These are phyloP conservation scores for Oncorhynchus nerka DNA, from an alignment of 2,113 vertebrate species.

Conservation along the genomic window DNA sequence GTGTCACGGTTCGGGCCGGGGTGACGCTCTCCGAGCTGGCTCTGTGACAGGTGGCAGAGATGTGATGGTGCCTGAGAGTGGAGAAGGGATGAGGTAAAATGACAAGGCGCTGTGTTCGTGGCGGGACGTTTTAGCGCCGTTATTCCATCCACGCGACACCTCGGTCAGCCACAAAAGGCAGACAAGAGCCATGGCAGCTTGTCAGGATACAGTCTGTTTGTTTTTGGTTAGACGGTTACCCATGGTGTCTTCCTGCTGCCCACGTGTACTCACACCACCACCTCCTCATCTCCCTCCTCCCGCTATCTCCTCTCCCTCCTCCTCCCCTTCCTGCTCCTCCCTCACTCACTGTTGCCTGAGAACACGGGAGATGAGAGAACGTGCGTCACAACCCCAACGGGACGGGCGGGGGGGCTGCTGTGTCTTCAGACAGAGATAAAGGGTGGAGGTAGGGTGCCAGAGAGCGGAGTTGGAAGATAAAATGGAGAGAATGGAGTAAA, in stretches of 20 bases:
- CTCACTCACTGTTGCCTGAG: not conserved
- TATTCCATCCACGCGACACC: constrained; percentile 15
- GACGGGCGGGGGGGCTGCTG: not conserved
- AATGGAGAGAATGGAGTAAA: constrained; percentile 8
- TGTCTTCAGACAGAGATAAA: constrained; percentile 1
- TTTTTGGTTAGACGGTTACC: constrained; percentile 29
- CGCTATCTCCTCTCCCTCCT: not conserved
- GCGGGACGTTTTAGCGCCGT: not conserved
- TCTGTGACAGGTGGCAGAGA: constrained; percentile 26
- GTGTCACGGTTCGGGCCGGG: not conserved
- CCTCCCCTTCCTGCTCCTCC: not conserved
- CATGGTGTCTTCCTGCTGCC: not conserved
- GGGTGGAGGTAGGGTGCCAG: not conserved
- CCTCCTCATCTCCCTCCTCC: not conserved
- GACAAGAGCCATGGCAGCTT: constrained; percentile 14
- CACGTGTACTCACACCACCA: constrained; percentile 1
- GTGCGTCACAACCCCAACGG: not conserved
- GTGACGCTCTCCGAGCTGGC: constrained; percentile 14
- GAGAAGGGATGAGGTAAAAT: constrained; percentile 1
- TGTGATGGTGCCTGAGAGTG: constrained; percentile 3
- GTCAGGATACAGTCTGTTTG: constrained; percentile 27
- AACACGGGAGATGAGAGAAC: not conserved
- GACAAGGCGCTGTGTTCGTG: not conserved
- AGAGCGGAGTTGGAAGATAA: not conserved
- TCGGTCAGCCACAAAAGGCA: constrained; percentile 12